phyloP scores from a whole-genome alignment of 2,797 vertebrate genomes.

The Psittacula echo region DNA sequence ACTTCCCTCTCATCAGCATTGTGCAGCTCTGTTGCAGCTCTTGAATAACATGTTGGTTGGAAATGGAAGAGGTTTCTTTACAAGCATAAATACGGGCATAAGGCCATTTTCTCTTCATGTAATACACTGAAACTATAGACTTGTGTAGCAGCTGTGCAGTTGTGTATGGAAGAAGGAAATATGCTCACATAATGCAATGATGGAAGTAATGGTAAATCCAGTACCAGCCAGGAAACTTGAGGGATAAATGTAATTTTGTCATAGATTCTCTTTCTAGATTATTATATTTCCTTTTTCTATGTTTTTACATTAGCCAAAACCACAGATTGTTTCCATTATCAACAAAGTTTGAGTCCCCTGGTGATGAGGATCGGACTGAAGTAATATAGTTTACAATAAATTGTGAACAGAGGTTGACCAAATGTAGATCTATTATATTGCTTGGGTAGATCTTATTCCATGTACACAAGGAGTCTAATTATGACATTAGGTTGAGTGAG shows the following conservation, averaged over 20 bases:
- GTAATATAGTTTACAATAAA: conserved; percentile 86
- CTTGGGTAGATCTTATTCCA: conserved; percentile 86
- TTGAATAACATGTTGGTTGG: neutral
- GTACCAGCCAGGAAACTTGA: neutral
- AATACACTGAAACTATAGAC: neutral
- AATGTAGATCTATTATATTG: conserved; percentile 84
- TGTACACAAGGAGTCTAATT: conserved; percentile 84
- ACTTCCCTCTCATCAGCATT: neutral
- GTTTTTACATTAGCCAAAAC: conserved; percentile 84
- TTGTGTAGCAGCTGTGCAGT: neutral
- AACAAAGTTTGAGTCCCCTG: conserved; percentile 83
- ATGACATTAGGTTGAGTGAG: conserved; percentile 88
- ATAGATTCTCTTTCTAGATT: neutral
- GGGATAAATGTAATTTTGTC: neutral
- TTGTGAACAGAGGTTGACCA: conserved; percentile 87
- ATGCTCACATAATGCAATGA: neutral
- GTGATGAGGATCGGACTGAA: conserved; percentile 82
- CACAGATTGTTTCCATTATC: conserved; percentile 84
- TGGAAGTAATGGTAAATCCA: neutral
- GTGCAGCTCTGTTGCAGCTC: neutral
- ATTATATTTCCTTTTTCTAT: conserved; percentile 46
- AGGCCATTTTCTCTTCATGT: neutral
- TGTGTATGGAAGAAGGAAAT: neutral
- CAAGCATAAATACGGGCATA: neutral
- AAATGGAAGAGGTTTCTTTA: neutral